These are phyloP conservation scores for Epinephelus coioides DNA, from an alignment of 2,797 vertebrate genomes.

Conservation along the genomic window DNA sequence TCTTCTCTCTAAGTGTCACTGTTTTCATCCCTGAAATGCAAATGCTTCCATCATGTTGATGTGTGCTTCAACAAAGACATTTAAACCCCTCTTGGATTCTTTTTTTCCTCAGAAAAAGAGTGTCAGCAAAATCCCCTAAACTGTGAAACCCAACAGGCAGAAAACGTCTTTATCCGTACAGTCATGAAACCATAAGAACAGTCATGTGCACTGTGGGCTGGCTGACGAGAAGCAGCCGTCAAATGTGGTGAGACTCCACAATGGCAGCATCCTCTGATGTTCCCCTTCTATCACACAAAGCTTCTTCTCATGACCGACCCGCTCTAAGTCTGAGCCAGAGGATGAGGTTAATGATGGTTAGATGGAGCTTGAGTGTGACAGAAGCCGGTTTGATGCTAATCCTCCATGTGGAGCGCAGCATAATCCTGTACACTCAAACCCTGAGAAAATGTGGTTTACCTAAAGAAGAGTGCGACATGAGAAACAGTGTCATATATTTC, in stretches of 20 bases:
- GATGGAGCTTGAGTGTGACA: conserved; percentile 40
- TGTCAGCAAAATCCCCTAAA: conserved; percentile 23
- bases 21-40: background rate
- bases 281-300: conserved; percentile 35
- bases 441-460: conserved; percentile 20
- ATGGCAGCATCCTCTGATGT: conserved; percentile 43
- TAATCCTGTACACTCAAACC: conserved; percentile 58
- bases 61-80: background rate
- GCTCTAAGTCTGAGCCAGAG: conserved; percentile 20
- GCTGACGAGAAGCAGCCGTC: conserved; percentile 29
- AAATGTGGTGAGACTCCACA: conserved; percentile 36
- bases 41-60: conserved; percentile 10
- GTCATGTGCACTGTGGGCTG: conserved; percentile 31
- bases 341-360: conserved; percentile 44
- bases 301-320: conserved; percentile 58
- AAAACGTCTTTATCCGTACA: conserved; percentile 3
- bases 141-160: background rate
- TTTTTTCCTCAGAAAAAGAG: background rate
- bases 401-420: conserved; percentile 9
- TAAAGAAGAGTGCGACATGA: background rate
- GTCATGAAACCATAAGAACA: conserved; percentile 15
- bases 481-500: background rate
- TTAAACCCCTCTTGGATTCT: conserved; percentile 4
- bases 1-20: background rate
- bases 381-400: conserved; percentile 66